phyloP scores from a whole-genome alignment of 2,888 invertebrate genomes.

The Lomographa bimaculata region DNA sequence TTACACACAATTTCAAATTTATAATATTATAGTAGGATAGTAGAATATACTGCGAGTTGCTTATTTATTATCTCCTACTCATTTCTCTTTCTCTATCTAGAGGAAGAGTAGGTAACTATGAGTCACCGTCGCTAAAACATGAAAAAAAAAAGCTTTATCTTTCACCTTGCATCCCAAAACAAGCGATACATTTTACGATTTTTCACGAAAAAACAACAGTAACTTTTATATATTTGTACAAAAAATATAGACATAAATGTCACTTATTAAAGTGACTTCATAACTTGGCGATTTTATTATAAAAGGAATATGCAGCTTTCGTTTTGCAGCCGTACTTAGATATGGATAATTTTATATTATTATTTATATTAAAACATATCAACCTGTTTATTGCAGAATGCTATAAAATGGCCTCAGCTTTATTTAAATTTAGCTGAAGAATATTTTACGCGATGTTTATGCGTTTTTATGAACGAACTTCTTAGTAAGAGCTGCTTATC shows the following conservation, averaged over 20 bases:
- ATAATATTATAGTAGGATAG: too few relatives aligned
- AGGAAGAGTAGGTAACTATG: too few relatives aligned
- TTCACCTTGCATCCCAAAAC: conserved; percentile 4
- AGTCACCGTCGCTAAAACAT: too few relatives aligned
- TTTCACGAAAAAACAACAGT: conserved; percentile 45
- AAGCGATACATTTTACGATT: conserved; percentile 47
- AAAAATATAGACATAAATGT: conserved; percentile 60
- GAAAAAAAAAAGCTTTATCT: conserved; percentile 16
- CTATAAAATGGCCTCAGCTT: too few relatives aligned
- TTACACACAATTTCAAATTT: too few relatives aligned
- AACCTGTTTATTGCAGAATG: not conserved
- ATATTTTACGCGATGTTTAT: too few relatives aligned
- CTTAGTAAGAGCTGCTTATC: too few relatives aligned
- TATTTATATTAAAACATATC: conserved; percentile 1
- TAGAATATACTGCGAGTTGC: too few relatives aligned
- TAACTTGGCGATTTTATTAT: conserved; percentile 48
- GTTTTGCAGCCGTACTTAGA: conserved; percentile 23
- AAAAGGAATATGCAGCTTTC: conserved; percentile 40
- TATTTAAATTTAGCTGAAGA: too few relatives aligned
- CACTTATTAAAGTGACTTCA: conserved; percentile 38
- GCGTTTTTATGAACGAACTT: too few relatives aligned
- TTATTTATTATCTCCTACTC: too few relatives aligned
- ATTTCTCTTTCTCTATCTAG: too few relatives aligned
- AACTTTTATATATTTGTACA: conserved; percentile 45
- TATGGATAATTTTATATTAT: not conserved